Percentiles rank a stretch among this genome's conserved stretches.
These are phyloP conservation scores for Percina caprodes DNA, from an alignment of 2,113 vertebrate species.

Conservation along the genomic window DNA sequence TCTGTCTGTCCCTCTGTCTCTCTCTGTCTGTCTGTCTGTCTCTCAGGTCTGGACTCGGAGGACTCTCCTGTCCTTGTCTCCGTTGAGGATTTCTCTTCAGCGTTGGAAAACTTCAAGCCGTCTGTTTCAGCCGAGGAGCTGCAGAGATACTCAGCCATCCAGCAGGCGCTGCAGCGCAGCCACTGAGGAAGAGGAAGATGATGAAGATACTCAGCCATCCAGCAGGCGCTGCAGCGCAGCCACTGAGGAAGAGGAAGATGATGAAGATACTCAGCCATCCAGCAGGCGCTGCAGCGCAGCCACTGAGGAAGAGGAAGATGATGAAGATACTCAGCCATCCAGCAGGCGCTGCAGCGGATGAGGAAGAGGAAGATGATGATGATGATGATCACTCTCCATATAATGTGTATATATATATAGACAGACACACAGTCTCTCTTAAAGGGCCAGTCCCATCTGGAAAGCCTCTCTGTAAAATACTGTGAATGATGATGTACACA, in stretches of 20 bases:
- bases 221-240: constrained; percentile 71
- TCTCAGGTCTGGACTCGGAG: constrained; percentile 87
- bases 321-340: no score
- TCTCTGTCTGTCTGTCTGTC: background rate
- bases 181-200: background rate
- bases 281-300: no score
- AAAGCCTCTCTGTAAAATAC: background rate
- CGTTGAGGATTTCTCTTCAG: constrained; percentile 87
- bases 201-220: constrained; percentile 85
- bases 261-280: constrained; percentile 85
- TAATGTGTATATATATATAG: background rate
- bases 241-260: background rate
- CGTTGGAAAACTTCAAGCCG: constrained; percentile 83
- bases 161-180: constrained; percentile 71
- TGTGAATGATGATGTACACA: constrained; percentile 6
- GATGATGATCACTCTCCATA: background rate
- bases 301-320: no score
- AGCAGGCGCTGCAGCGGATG: constrained; percentile 15
- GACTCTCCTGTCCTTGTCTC: constrained; percentile 83
- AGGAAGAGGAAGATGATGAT: background rate
- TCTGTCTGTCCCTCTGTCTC: background rate
- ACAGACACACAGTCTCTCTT: background rate
- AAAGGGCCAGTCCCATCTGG: background rate
- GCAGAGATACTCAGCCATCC: constrained; percentile 86
- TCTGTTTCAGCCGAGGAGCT: constrained; percentile 91